A percentile compares a stretch with the other conserved stretches of the same genome.
Conservation (phyloP, 2,888 invertebrate genomes). For the Autographa pulchrina region DNA sequence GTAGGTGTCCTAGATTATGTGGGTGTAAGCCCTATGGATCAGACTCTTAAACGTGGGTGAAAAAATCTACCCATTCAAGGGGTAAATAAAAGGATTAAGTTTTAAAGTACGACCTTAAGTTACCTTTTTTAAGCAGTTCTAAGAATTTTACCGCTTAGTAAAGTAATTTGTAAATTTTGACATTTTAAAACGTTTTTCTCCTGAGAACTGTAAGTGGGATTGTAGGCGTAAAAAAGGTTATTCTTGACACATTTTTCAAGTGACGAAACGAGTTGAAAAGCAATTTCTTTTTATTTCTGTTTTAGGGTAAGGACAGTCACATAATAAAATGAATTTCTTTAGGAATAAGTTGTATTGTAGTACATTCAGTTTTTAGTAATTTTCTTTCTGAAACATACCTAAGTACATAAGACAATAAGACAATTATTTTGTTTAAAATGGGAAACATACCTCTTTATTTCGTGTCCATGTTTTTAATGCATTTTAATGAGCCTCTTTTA, state of each 20-base stretch:
- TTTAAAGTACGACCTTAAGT: background rate
- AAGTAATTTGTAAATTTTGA: slow-evolving; percentile 41
- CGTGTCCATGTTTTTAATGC: too few species aligned
- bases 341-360: too few species aligned
- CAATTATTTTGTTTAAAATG: too few species aligned
- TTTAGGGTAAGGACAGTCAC: background rate
- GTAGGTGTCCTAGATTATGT: too few species aligned
- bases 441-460: too few species aligned
- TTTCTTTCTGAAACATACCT: too few species aligned
- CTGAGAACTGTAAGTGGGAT: slow-evolving; percentile 1
- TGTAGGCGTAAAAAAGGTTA: background rate
- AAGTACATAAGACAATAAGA: too few species aligned
- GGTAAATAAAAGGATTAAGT: slow-evolving; percentile 1
- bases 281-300: background rate
- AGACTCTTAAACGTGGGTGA: too few species aligned
- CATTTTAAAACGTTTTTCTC: slow-evolving; percentile 32
- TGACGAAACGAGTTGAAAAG: background rate
- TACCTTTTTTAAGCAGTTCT: background rate
- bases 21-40: too few species aligned
- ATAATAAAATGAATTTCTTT: too few species aligned
- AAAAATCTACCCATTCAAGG: background rate
- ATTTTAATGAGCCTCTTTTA: too few species aligned
- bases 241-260: slow-evolving; percentile 5
- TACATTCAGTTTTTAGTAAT: too few species aligned
- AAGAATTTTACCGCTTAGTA: background rate